These are phyloP conservation scores for Coenonympha glycerion DNA, from an alignment of 2,888 invertebrate species.

Conservation along the genomic window DNA sequence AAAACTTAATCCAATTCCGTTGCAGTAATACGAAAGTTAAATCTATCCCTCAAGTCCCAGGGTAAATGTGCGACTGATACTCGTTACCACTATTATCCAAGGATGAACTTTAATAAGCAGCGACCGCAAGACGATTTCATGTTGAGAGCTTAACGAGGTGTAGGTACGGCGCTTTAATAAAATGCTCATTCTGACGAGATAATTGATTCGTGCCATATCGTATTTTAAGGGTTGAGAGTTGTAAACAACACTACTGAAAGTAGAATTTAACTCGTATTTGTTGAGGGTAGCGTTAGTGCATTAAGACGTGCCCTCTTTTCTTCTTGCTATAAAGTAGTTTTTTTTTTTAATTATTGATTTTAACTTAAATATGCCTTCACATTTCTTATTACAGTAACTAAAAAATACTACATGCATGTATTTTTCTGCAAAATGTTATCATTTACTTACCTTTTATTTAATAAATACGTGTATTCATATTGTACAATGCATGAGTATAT, in stretches of 20 bases:
- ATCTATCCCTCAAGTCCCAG: not conserved
- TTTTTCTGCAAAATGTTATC: too few species aligned
- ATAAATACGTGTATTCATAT: too few species aligned
- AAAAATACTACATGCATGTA: too few species aligned
- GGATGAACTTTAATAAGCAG: conserved; percentile 56
- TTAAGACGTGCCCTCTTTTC: too few species aligned
- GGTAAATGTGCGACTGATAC: conserved; percentile 8
- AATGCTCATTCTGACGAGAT: conserved; percentile 25
- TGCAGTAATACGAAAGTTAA: not conserved
- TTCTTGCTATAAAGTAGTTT: too few species aligned
- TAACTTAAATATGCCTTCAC: too few species aligned
- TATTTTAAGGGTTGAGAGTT: conserved; percentile 12
- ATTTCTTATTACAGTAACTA: too few species aligned
- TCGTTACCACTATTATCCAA: conserved; percentile 23
- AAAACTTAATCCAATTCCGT: not conserved
- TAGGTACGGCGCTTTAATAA: conserved; percentile 29
- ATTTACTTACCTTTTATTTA: too few species aligned
- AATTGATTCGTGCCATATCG: conserved; percentile 24
- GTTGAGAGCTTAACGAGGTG: conserved; percentile 39
- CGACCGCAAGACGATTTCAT: conserved; percentile 47
- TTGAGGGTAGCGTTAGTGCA: not conserved
- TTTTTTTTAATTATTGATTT: too few species aligned
- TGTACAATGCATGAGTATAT: too few species aligned
- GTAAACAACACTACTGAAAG: conserved; percentile 4
- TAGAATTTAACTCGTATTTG: not conserved